Evolutionary conservation across 53 echinoderm and acorn worm species (phyloP).

Genomic region (Henricia sp.): DNA sequence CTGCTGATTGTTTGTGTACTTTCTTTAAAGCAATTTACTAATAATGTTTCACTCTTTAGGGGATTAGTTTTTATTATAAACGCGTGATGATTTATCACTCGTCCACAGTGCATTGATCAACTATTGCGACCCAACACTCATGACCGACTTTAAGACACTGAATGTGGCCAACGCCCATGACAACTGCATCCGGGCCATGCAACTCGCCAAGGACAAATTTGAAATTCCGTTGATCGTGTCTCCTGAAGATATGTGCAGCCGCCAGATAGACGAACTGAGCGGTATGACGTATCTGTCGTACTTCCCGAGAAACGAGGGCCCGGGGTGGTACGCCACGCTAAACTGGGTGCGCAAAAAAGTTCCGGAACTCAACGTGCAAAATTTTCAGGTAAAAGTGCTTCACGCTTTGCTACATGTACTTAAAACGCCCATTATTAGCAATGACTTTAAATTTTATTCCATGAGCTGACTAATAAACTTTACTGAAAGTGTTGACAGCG

Average conservation of each 20-base stretch:
- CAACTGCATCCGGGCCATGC: slow-evolving; percentile 86
- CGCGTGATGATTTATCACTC: too few species aligned
- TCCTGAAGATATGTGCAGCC: slow-evolving; percentile 86
- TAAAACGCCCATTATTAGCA: too few species aligned
- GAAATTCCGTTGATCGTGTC: slow-evolving; percentile 85
- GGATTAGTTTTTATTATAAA: too few species aligned
- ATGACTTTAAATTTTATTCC: too few species aligned
- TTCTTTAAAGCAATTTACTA: too few species aligned
- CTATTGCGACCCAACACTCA: slow-evolving; percentile 78
- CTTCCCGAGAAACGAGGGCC: slow-evolving; percentile 86
- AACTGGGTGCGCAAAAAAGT: slow-evolving; percentile 93
- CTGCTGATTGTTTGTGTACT: too few species aligned
- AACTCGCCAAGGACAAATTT: slow-evolving; percentile 79
- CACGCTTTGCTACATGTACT: too few species aligned
- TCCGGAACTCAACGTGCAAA: slow-evolving; percentile 88
- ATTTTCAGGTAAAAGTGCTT: slow-evolving; percentile 91
- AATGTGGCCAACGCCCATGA: slow-evolving; percentile 60
- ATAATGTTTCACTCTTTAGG: too few species aligned
- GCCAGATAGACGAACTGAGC: slow-evolving; percentile 86
- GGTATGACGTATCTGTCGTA: slow-evolving; percentile 94
- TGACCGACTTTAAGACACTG: slow-evolving; percentile 75
- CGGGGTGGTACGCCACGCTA: slow-evolving; percentile 95
- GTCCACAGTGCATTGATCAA: slow-evolving; percentile 87
- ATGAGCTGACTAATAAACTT: too few species aligned
- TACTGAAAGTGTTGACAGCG: too few species aligned